Percentiles rank a stretch among this genome's conserved stretches.
These are phyloP conservation scores for Gallinago solitaria DNA, from an alignment of 2,797 vertebrate species.

Conservation along the genomic window DNA sequence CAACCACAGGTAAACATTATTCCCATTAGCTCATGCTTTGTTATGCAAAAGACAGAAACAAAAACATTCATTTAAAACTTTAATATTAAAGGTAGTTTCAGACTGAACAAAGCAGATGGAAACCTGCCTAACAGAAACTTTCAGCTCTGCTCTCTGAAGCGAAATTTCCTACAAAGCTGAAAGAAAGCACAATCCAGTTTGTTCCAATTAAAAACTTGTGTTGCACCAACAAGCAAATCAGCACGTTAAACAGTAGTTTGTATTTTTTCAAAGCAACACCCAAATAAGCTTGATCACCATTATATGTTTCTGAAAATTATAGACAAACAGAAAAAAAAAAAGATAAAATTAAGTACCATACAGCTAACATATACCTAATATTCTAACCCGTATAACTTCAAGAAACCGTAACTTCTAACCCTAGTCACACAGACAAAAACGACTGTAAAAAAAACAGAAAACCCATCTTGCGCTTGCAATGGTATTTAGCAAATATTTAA, in stretches of 20 bases:
- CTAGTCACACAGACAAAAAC: neutral
- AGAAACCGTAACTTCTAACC: neutral
- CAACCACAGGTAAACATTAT: neutral
- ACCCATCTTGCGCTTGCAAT: neutral
- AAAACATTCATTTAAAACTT: neutral
- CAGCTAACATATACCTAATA: neutral
- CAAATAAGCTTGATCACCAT: neutral
- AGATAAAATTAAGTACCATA: neutral
- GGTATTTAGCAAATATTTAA: too few species aligned
- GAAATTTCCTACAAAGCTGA: neutral
- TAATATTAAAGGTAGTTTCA: neutral
- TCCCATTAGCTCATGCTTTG: neutral
- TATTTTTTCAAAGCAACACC: neutral
- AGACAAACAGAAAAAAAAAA: neutral
- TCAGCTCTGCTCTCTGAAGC: constrained; percentile 20
- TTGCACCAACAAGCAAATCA: constrained; percentile 10
- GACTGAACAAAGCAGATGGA: neutral
- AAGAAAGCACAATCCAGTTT: neutral
- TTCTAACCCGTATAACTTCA: neutral
- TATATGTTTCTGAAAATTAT: neutral
- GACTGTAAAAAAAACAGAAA: neutral
- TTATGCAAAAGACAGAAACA: constrained; percentile 5
- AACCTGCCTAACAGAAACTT: constrained; percentile 43
- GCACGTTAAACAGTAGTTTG: neutral
- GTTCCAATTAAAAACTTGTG: constrained; percentile 39